Percentiles rank a stretch among this genome's conserved stretches.
Evolutionary conservation across 2,797 vertebrate species (phyloP).

Genomic region (Pygocentrus nattereri): DNA sequence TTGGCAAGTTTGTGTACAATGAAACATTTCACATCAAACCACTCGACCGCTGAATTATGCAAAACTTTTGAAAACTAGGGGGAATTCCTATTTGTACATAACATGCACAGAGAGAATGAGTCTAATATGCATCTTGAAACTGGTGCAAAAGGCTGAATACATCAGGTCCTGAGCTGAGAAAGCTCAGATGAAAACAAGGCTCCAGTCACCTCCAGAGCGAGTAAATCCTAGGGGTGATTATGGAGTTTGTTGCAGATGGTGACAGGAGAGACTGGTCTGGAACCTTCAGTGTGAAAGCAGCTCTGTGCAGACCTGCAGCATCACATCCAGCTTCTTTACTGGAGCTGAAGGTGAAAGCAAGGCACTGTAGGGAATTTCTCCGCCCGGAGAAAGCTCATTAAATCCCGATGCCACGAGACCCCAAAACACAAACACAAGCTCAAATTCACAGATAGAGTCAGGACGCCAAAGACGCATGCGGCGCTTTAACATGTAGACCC

Average conservation of each 20-base stretch:
- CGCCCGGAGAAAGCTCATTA: constrained; percentile 66
- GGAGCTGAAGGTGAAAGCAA: constrained; percentile 72
- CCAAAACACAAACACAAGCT: constrained; percentile 43
- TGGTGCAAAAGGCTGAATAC: too few species aligned
- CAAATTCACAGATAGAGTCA: constrained; percentile 21
- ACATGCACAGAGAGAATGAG: too few species aligned
- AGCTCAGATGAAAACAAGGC: not conserved
- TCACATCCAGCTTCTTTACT: constrained; percentile 61
- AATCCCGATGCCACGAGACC: constrained; percentile 71
- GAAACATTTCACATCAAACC: too few species aligned
- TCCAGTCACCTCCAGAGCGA: not conserved
- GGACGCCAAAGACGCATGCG: constrained; percentile 38
- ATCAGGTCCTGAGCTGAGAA: too few species aligned
- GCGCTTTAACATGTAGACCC: constrained; percentile 12
- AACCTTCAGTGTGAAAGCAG: not conserved
- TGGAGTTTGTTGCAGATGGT: constrained; percentile 6
- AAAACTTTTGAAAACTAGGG: too few species aligned
- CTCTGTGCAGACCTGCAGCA: constrained; percentile 46
- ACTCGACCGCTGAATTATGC: too few species aligned
- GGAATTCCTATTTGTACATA: too few species aligned
- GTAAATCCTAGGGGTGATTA: not conserved
- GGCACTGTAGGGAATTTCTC: constrained; percentile 76
- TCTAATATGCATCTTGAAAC: too few species aligned
- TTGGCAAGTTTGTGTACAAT: too few species aligned
- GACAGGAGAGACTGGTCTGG: not conserved